phyloP scores from a whole-genome alignment of 2,888 invertebrate species.

The Limnephilus marmoratus region DNA sequence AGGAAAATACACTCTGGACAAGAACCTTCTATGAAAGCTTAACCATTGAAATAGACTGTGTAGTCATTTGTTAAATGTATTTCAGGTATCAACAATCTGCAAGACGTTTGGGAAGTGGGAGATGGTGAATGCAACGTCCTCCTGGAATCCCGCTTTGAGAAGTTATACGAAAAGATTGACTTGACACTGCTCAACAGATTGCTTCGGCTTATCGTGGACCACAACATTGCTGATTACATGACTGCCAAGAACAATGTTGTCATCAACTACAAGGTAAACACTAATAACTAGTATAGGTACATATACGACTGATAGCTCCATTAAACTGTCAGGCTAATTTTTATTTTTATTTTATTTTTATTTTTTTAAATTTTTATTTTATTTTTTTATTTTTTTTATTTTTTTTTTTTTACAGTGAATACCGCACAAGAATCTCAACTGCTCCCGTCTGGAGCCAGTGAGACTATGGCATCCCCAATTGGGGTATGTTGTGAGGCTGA shows the following conservation, averaged over 20 bases:
- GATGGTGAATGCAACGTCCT: constrained; percentile 99
- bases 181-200: constrained; percentile 97
- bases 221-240: constrained; percentile 99
- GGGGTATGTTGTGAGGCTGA: no score
- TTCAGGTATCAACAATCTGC: constrained; percentile 93
- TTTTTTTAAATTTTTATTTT: no score
- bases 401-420: no score
- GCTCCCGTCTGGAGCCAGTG: no score
- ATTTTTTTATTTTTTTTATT: no score
- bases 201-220: constrained; percentile 97
- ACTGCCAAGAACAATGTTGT: constrained; percentile 99
- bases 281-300: neutral
- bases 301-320: no score
- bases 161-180: constrained; percentile 99
- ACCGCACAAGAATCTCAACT: no score
- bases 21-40: no score
- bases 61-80: neutral
- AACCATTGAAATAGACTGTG: neutral
- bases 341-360: no score
- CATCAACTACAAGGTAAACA: constrained; percentile 95
- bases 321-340: no score
- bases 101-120: constrained; percentile 99
- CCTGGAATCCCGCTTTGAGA: constrained; percentile 97
- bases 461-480: no score
- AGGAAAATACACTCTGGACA: no score